Conservation (phyloP, 2,888 invertebrate species). For the Drosophila nr. fundita region DNA sequence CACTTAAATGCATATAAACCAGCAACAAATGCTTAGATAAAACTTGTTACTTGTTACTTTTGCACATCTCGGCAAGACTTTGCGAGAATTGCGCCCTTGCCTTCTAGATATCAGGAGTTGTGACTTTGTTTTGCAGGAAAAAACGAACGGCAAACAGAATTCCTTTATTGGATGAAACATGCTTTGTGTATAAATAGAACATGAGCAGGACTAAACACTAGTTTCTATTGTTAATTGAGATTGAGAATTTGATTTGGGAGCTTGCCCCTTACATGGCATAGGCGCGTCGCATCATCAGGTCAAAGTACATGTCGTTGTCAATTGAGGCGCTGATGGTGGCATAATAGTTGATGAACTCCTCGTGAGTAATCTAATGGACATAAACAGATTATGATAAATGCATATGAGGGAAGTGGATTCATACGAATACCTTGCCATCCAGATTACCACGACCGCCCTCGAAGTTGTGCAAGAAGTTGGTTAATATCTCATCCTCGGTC, state of each 20-base stretch:
- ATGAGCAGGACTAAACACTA: conserved; percentile 52
- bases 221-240: conserved; percentile 35
- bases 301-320: conserved; percentile 97
- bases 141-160: not conserved
- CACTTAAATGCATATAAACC: conserved; percentile 54
- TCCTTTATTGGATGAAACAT: conserved; percentile 51
- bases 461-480: conserved; percentile 93
- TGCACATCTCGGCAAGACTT: conserved; percentile 64
- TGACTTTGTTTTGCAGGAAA: conserved; percentile 25
- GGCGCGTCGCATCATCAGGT: conserved; percentile 97
- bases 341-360: conserved; percentile 98
- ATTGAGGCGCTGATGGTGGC: conserved; percentile 97
- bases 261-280: conserved; percentile 90
- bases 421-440: conserved; percentile 90
- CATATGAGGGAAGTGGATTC: not conserved
- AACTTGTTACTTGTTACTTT: conserved; percentile 74
- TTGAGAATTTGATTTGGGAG: conserved; percentile 1
- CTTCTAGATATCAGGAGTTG: conserved; percentile 19
- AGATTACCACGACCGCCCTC: conserved; percentile 88
- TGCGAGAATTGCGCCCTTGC: conserved; percentile 3
- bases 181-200: conserved; percentile 48
- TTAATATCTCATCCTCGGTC: conserved; percentile 92
- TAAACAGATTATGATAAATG: not conserved
- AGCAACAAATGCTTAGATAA: conserved; percentile 77
- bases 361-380: conserved; percentile 91